Evolutionary conservation across 2,888 invertebrate genomes (phyloP).

Genomic region (Melanophora roralis): DNA sequence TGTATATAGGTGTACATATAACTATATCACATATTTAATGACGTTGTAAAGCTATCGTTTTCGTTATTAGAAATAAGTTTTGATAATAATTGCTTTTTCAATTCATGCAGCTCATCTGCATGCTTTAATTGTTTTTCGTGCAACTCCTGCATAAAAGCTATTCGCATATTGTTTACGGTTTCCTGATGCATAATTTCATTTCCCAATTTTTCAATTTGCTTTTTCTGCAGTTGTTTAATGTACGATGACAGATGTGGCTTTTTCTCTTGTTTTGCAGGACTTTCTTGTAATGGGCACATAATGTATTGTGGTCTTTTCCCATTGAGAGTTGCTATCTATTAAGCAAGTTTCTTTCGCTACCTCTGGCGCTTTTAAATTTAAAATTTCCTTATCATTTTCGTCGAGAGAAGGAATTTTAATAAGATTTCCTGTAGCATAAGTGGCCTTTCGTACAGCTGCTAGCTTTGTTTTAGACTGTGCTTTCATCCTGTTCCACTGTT

Average conservation of each 20-base stretch:
- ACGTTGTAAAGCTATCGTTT: background rate
- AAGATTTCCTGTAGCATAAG: too few relatives aligned
- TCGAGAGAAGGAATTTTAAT: conserved; percentile 26
- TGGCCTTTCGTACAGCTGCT: too few relatives aligned
- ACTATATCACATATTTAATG: background rate
- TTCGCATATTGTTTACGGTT: too few relatives aligned
- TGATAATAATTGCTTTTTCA: background rate
- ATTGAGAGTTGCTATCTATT: background rate
- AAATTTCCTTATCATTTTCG: too few relatives aligned
- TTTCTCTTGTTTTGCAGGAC: too few relatives aligned
- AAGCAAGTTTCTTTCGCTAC: background rate
- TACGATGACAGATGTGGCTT: too few relatives aligned
- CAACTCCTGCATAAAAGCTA: too few relatives aligned
- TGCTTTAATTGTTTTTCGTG: background rate
- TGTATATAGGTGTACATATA: too few relatives aligned
- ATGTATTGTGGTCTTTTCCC: background rate
- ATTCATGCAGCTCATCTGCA: background rate
- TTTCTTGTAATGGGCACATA: background rate
- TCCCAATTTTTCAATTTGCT: too few relatives aligned
- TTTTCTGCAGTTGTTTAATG: too few relatives aligned
- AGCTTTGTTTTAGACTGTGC: too few relatives aligned
- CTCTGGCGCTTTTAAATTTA: conserved; percentile 13
- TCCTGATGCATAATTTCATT: too few relatives aligned
- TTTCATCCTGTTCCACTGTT: conserved; percentile 6
- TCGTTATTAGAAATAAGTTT: background rate